phyloP scores from a whole-genome alignment of 2,113 vertebrate genomes.

The Burhinus bistriatus region DNA sequence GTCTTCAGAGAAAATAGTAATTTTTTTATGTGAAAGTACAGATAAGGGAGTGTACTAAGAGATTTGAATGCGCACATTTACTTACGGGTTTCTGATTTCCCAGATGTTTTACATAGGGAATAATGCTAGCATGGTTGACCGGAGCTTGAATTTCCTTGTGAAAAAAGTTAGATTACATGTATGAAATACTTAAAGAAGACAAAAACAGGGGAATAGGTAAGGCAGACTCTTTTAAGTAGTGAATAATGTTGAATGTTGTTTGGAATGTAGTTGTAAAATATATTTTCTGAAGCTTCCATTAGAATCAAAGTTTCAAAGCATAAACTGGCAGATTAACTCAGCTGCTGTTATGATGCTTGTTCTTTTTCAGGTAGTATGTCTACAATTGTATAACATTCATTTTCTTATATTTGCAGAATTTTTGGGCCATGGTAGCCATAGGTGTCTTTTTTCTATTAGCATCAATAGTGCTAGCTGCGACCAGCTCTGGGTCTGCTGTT shows the following conservation, averaged over 20 bases:
- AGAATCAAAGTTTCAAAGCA: not conserved
- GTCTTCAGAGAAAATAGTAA: not conserved
- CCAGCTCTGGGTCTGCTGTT: conserved; percentile 17
- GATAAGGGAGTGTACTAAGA: not conserved
- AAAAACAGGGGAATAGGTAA: not conserved
- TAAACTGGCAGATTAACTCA: not conserved
- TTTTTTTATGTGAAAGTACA: not conserved
- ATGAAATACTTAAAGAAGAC: not conserved
- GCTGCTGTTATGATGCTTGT: not conserved
- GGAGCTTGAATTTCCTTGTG: not conserved
- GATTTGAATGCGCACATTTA: not conserved
- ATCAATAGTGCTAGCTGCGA: conserved; percentile 69
- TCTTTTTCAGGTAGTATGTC: not conserved
- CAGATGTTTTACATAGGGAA: not conserved
- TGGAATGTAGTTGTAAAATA: not conserved
- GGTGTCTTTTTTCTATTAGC: conserved; percentile 70
- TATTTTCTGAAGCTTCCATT: not conserved
- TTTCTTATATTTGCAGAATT: conserved; percentile 74
- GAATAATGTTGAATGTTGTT: not conserved
- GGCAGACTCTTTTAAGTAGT: not conserved
- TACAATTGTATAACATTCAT: not conserved
- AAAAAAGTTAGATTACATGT: not conserved
- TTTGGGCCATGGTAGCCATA: conserved; percentile 56
- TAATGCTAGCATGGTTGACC: not conserved
- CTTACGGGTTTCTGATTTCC: not conserved